Evolutionary conservation across 2,113 vertebrate species (phyloP), one percentile per base, ranked within the genome.

Genomic region (Columba janthina): DNA sequence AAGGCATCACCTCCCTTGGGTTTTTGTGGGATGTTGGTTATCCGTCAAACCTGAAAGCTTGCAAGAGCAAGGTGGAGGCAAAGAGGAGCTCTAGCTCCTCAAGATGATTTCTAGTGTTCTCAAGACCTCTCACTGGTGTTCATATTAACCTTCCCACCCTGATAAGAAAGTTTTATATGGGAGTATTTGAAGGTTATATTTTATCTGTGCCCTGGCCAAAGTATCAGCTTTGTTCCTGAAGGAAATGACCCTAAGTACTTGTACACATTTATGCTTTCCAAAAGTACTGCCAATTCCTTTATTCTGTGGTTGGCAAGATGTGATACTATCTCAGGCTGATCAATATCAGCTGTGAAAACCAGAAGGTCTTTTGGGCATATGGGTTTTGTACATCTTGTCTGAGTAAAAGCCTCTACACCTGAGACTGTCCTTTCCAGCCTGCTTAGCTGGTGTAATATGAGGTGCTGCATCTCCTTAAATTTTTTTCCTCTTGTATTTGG

Each of bases 401-500:
- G 54, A 86, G 76, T 19, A 78, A 90, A 85, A 88, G 3, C 28
- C 19, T 3, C 1, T 11, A 48, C 10, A 50, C 13, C 20, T 57
- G 64, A 66, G 3, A 38, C 15, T 61, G 22, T 20, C 13, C 26
- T 73, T 84, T 64, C 18, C 36, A 58, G 18, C 2, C 36, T 70
- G 15, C 46, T 57, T 42, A 56, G 5, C 12, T 42, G 15, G 36
- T 73, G 5, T 22, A 62, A 70, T 34, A 34, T 10, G 69, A 46
- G 31, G 5, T 9, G 32, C 51, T 69, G 6, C 8, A 8, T 42
- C 58, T 31, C 21, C 0, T 5, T 17, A 32, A n/a, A 13, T 1
- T 9, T 20, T 42, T 91, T 75, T 60, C 3, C 15, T 24, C 4
- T 62, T 76, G 4, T 32, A 53, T 72, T 64, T 46, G 26, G 50